These are phyloP conservation scores for Drosophila pseudotalamancana DNA, from an alignment of 2,888 invertebrate genomes.

Conservation along the genomic window DNA sequence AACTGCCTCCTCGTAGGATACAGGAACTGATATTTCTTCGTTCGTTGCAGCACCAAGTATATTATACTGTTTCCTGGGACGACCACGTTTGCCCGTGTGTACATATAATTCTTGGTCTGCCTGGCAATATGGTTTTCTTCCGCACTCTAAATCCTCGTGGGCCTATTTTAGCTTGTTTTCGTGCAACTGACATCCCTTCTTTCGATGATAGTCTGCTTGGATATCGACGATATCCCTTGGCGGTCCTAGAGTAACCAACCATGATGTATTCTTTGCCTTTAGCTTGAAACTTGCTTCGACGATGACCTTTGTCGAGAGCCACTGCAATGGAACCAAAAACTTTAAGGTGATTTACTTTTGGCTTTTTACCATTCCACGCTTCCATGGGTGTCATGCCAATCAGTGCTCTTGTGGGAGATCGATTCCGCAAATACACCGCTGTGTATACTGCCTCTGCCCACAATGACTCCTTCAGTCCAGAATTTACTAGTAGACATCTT, in stretches of 20 bases:
- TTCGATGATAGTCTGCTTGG: neutral
- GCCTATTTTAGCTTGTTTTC: too few species aligned
- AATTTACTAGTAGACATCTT: neutral
- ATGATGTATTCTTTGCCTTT: constrained; percentile 4
- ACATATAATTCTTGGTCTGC: neutral
- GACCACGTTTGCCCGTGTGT: neutral
- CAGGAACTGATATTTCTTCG: neutral
- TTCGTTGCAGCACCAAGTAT: neutral
- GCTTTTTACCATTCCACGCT: constrained; percentile 10
- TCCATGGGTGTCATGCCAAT: neutral
- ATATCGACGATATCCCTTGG: neutral
- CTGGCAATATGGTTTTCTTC: neutral
- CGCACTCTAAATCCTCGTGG: too few species aligned
- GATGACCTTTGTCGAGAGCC: neutral
- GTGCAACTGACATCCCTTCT: too few species aligned
- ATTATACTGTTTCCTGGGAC: neutral
- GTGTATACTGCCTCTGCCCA: neutral
- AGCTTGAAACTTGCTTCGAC: neutral
- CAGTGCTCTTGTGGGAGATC: neutral
- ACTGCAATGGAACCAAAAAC: constrained; percentile 2
- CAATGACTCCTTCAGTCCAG: neutral
- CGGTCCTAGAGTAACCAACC: neutral
- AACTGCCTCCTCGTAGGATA: constrained; percentile 6
- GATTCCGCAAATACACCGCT: neutral
- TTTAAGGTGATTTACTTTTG: constrained; percentile 7